A percentile compares a stretch with the other conserved stretches of the same genome.
These are phyloP conservation scores for Sciurus niger DNA, from an alignment of 2,113 vertebrate genomes.

Conservation along the genomic window DNA sequence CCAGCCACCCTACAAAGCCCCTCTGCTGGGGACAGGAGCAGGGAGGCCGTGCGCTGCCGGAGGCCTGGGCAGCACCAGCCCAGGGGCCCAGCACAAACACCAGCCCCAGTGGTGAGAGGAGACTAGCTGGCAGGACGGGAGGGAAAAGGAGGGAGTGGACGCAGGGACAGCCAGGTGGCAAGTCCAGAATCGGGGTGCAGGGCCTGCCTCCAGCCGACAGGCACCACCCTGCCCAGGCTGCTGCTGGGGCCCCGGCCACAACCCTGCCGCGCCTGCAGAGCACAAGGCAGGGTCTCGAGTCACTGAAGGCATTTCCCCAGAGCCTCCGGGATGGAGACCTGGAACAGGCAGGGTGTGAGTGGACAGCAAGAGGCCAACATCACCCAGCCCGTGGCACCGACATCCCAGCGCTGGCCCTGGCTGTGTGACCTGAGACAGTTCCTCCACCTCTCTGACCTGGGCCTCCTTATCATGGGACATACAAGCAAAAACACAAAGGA, in stretches of 20 bases:
- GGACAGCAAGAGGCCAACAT: too few species aligned
- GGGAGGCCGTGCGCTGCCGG: neutral
- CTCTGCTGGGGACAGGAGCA: too few species aligned
- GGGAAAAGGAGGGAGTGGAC: neutral
- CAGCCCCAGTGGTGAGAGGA: neutral
- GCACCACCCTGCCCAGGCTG: too few species aligned
- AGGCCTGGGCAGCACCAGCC: neutral
- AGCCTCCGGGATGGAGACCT: neutral
- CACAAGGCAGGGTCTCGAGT: rapidly evolving
- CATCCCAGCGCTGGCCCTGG: rapidly evolving
- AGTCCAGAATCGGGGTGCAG: neutral
- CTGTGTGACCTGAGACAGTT: rapidly evolving
- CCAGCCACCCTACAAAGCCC: too few species aligned
- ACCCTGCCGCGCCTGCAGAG: too few species aligned
- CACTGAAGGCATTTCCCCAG: neutral
- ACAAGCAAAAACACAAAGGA: neutral
- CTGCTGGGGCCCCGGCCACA: too few species aligned
- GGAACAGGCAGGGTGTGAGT: rapidly evolving
- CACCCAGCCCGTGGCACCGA: neutral
- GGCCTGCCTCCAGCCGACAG: too few species aligned
- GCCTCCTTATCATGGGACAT: neutral
- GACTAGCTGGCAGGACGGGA: rapidly evolving
- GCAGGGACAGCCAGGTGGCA: neutral
- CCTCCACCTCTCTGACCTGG: neutral
- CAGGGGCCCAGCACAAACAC: neutral